Evolutionary conservation across 2,113 vertebrate genomes (phyloP), one percentile per base, ranked within the genome.

Genomic region (Pyxicephalus adspersus): DNA sequence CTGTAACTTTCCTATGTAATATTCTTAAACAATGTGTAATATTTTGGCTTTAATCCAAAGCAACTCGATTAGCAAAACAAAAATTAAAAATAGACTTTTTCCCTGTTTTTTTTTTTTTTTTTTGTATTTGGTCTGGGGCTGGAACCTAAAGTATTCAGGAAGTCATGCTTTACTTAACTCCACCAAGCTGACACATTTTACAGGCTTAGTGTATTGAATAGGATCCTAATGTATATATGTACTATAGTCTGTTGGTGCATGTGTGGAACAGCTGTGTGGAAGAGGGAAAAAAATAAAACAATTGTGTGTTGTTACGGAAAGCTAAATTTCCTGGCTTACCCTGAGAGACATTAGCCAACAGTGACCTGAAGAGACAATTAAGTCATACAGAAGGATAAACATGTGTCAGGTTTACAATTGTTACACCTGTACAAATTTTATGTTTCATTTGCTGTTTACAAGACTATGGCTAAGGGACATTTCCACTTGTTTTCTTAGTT

Each of bases 1-100:
- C 85, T 89, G 79, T 87, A 85, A 89, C 85, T 89, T 90, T 89
- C 89, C 84, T 88, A 86, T 84, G 84, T 87, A 87, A 88, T 89
- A 79, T 88, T 87, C 83, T 87, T 79, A 85, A 89, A 89, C 80
- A 88, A 87, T 83, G 82, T 83, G 82, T 86, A 89, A 90, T 85
- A 87, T 88, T 88, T 85, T 90, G 85, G 84, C 85, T 88, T 81
- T 66, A 75, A 79, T 78, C 79, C 89, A 90, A 87, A 82, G 29
- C 22, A 18, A 1, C 64, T 84, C 67, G 68, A 84, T 84, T 85
- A 89, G 85, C 11, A 87, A 85, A 61, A 85, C 76, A 79, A 85
- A 34, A 13, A 73, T n/a, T n/a, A n/a, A 81, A 85, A 88, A 83
- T 87, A 83, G 74, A 86, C 29, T 80, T 87, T 88, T 72, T 70